A percentile compares a stretch with the other conserved stretches of the same genome.
Conservation (phyloP, 2,797 vertebrate genomes). For the Neosilurus mollespiculum region DNA sequence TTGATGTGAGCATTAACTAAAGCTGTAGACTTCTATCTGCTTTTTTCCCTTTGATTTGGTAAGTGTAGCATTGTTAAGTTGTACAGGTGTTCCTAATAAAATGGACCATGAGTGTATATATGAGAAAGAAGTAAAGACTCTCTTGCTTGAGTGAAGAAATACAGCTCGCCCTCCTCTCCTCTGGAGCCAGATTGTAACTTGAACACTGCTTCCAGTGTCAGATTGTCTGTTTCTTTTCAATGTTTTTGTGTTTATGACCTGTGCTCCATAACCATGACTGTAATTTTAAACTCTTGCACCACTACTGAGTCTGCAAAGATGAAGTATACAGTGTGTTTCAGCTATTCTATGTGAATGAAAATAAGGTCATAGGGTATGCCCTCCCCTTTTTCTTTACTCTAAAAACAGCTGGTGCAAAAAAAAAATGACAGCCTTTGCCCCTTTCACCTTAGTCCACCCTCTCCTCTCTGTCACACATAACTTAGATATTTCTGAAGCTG, state of each 20-base stretch:
- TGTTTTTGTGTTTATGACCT: background rate
- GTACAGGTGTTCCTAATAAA: no score
- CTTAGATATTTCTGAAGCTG: constrained; percentile 5
- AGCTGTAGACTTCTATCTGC: no score
- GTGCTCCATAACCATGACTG: background rate
- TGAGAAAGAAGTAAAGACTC: background rate
- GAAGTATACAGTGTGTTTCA: constrained; percentile 6
- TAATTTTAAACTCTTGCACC: background rate
- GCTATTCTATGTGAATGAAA: background rate
- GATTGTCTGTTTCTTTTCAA: background rate
- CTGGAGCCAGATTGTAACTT: background rate
- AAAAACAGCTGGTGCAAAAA: constrained; percentile 1
- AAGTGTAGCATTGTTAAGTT: no score
- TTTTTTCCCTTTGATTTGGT: no score
- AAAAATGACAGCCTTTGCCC: constrained; percentile 15
- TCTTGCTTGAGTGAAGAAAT: background rate
- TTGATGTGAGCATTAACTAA: no score
- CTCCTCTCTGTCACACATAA: constrained; percentile 23
- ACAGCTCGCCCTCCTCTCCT: background rate
- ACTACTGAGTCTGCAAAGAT: background rate
- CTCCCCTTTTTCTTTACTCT: background rate
- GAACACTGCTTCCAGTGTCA: background rate
- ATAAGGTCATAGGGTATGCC: background rate
- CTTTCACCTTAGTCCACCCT: constrained; percentile 5
- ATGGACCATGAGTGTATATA: background rate